Base-by-base conservation (phyloP, 2,888 invertebrate genomes). In the Xestoiulus laeticollis region DNA sequence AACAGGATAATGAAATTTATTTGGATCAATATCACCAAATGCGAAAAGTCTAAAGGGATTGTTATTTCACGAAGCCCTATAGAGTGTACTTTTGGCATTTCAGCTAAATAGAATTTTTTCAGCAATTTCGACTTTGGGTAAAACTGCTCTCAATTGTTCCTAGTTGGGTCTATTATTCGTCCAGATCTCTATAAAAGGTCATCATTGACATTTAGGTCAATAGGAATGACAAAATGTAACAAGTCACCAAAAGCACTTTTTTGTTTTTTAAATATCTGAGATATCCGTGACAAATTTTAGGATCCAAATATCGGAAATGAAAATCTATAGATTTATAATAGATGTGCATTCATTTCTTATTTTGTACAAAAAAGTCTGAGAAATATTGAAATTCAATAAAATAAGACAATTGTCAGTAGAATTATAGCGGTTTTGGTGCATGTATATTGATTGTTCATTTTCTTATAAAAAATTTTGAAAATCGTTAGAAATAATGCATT, bases 1-100 rank as follows among this genome's bases (percentile, higher is more conserved):
- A n/a, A 59, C 59, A n/a, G 78, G 16, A 78, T 78, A 78, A 78
- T 78, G 30, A 30, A 30, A 78, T 78, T 78, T 78, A 78, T 78
- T 78, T 78, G 78, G 78, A 78, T 78, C 78, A 78, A 78, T 78
- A 78, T 78, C 30, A 30, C 3, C 12, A 78, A 68, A 30, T 48
- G 16, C 14, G 19, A 48, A 48, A 48, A n/a, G 53, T 53, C 78
- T 10, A n/a, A n/a, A n/a, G 53, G 53, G 53, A 53, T 22, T 14
- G 30, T 30, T 78, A 14, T 30, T 78, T 8, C 2, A 78, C 78
- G 78, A 78, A 22, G 3, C 78, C 78, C 78, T 2, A 4, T 14
- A 30, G 14, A 6, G 68, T 6, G 12, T 8, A 43, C 4, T 26
- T 26, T 68, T 26, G 68, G 5, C n/a, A 59, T 59, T 59, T 59